Conservation (phyloP, 2,888 invertebrate species). For the Icerya purchasi region DNA sequence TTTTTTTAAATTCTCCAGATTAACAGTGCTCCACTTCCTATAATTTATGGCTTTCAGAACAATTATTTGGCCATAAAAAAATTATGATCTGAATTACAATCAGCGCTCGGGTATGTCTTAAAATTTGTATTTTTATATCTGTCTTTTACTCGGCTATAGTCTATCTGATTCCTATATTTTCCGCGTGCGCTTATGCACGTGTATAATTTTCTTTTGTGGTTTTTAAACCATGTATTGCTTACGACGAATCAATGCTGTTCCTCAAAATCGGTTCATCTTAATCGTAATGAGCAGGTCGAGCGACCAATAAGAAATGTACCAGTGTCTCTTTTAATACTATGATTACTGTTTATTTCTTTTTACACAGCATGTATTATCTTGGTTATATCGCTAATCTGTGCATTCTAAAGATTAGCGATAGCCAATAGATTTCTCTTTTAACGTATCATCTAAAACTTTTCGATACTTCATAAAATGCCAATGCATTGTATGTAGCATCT, state of each 20-base stretch:
- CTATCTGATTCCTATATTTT: neutral
- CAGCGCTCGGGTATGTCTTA: neutral
- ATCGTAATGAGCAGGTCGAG: too few relatives aligned
- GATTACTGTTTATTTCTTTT: too few relatives aligned
- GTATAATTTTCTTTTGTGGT: neutral
- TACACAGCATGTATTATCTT: too few relatives aligned
- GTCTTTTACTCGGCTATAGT: neutral
- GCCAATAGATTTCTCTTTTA: too few relatives aligned
- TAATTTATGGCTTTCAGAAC: neutral
- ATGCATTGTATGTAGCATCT: too few relatives aligned
- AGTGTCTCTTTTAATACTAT: too few relatives aligned
- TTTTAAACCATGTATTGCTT: neutral
- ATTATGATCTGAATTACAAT: neutral
- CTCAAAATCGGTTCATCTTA: neutral
- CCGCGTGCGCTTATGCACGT: neutral
- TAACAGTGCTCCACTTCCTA: neutral
- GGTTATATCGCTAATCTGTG: too few relatives aligned
- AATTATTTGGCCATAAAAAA: neutral
- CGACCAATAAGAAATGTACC: too few relatives aligned
- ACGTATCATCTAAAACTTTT: too few relatives aligned
- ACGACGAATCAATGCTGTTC: neutral
- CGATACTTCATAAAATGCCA: too few relatives aligned
- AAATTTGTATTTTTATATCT: neutral
- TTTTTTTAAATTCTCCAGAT: neutral
- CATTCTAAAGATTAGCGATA: too few relatives aligned